Base-by-base conservation (phyloP, 1,140 invertebrate species). In the Lepidurus arcticus region DNA sequence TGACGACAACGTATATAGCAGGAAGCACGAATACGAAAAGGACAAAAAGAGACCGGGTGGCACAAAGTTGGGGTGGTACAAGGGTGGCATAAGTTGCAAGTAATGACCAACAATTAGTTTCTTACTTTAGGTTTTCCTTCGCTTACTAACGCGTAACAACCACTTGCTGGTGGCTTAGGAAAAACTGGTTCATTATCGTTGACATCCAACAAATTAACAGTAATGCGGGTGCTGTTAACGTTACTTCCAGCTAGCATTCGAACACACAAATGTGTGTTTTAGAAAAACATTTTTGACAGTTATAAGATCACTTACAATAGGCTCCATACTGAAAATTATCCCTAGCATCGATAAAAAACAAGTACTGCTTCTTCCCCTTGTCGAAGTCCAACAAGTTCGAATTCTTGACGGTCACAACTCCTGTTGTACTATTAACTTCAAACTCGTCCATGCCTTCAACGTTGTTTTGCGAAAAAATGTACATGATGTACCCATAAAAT, bases 331-430 rank as follows among this genome's bases (percentile, higher is more conserved):
- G 42, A 24, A 45, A 76, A 45, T 76, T 76, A 43, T 76, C 75
- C 42, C 75, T 44, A 21, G 75, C 75, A 7, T 76, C 75, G 42
- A 76, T 24, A 1, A 45, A 16, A n/a, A 76, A 76, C 34, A 21
- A 42, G 42, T 76, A 76, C 13, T 13, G 42, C 24, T 45, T 76
- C 44, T 76, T 76, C 10, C 26, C 65, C 42, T 42, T 42, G 24
- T 76, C 75, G 75, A 76, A 76, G 44, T 76, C 75, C 9, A 76
- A 45, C 13, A 47, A 24, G 43, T 76, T 44, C 21, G 9, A 16
- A 4, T 76, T 76, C 16, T 76, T 76, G 21, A 76, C 24, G 7
- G 44, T 26, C 10, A 76, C 75, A 10, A 9, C 10, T 10, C 75
- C 75, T 26, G 75, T 76, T 34, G 16, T 21, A 26, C 43, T 34